Evolutionary conservation across 2,888 invertebrate species (phyloP), one percentile per base, ranked within the genome.

Genomic region (Archaeoteleia sp.): DNA sequence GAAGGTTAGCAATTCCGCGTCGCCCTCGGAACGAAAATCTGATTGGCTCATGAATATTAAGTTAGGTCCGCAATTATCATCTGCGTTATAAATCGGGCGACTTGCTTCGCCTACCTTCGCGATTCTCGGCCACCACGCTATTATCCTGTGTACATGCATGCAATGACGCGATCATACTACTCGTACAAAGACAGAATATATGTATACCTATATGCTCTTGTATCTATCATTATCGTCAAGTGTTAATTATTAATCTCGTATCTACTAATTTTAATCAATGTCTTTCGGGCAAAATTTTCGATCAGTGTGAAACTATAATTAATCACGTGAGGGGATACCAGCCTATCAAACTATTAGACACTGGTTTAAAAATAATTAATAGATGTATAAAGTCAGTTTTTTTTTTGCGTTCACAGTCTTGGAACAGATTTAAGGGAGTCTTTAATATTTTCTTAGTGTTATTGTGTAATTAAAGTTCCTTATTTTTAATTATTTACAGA

Each of bases 11-110:
- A 71, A 75, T 78, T 74, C 79, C 77, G 74, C 71, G 79, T 81
- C 81, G 81, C 79, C 72, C 77, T 77, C 75, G 77, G 75, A 79
- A 79, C 76, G 82, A 82, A 81, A 83, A 84, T 85, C 83, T 83
- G 84, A 85, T 85, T 85, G 84, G 83, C 83, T 85, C 84, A 85
- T 84, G 84, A 85, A 85, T 85, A 85, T 85, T 84, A 84, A 84
- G 84, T 83, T 82, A 82, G 81, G 78, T 77, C 82, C 75, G 83
- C 83, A 85, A 85, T 84, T 83, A 85, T 85, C 83, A 85, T 85
- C 84, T 82, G 83, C 82, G 83, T 83, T 84, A 83, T 85, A 84
- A 85, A 85, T 84, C 84, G 83, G 81, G 80, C 75, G 78, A 82
- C 71, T 74, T 72, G 74, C 72, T 68, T 75, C 71, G 73, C 69